A percentile compares a stretch with the other conserved stretches of the same genome.
Conservation (phyloP, 53 echinoderm and acorn worm species). For the Hippasteria phrygiana region DNA sequence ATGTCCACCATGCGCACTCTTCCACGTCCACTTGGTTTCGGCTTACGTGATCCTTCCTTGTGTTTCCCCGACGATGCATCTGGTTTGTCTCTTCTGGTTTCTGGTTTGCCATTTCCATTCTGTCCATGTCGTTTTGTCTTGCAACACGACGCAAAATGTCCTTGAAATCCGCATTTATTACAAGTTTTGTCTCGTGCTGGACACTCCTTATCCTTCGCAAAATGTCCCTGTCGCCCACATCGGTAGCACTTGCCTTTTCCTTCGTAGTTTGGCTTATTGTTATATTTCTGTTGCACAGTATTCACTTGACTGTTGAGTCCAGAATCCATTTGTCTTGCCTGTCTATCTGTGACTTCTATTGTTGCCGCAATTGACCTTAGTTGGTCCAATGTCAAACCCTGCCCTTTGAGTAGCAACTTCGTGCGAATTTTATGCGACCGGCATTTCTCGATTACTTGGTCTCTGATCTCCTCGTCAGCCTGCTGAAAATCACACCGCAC, state of each 20-base stretch:
- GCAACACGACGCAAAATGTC: constrained; percentile 67
- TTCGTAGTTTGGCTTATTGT: not conserved
- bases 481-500: constrained; percentile 50
- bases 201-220: constrained; percentile 64
- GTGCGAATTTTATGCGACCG: constrained; percentile 57
- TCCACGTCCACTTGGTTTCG: constrained; percentile 3
- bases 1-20: constrained; percentile 1
- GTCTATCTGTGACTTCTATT: constrained; percentile 57
- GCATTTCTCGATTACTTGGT: constrained; percentile 73
- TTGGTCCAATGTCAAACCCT: constrained; percentile 53
- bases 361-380: constrained; percentile 64
- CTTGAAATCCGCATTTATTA: constrained; percentile 44
- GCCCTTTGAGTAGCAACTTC: constrained; percentile 63
- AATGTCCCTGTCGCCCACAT: constrained; percentile 65
- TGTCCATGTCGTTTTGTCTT: constrained; percentile 26
- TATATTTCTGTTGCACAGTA: not conserved
- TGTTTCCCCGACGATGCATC: not conserved
- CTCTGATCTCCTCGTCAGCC: not conserved
- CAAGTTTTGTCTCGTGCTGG: constrained; percentile 60
- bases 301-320: constrained; percentile 15
- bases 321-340: constrained; percentile 26
- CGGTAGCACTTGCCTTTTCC: constrained; percentile 61
- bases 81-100: not conserved
- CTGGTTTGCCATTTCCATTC: too few relatives aligned
- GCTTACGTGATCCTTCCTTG: too few relatives aligned